These are phyloP conservation scores for Mylabris sibirica DNA, from an alignment of 2,888 invertebrate species.

Conservation along the genomic window DNA sequence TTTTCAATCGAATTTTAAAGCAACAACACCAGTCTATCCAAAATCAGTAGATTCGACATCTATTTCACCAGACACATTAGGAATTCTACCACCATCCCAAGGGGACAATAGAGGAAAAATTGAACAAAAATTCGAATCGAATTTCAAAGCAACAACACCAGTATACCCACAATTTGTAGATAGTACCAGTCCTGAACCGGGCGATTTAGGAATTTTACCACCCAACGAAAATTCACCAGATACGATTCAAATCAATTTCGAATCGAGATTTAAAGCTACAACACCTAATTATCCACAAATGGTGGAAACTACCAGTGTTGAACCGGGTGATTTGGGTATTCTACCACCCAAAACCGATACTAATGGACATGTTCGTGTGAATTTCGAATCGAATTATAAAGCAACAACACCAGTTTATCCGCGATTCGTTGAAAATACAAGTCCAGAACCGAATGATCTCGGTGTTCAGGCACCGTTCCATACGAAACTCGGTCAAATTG, in stretches of 20 bases:
- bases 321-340: conserved; percentile 40
- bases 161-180: conserved; percentile 50
- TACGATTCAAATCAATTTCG: conserved; percentile 37
- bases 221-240: conserved; percentile 32
- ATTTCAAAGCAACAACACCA: conserved; percentile 49
- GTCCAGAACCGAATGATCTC: conserved; percentile 36
- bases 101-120: too few species aligned
- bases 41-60: conserved; percentile 24
- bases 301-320: conserved; percentile 45
- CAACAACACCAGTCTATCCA: conserved; percentile 36
- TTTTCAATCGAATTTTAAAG: conserved; percentile 34
- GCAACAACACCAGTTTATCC: conserved; percentile 52
- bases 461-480: conserved; percentile 45
- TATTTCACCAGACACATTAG: conserved; percentile 18
- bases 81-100: conserved; percentile 19
- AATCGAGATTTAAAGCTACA: conserved; percentile 47
- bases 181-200: conserved; percentile 40
- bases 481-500: conserved; percentile 11
- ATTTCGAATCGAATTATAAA: conserved; percentile 45
- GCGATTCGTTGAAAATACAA: conserved; percentile 44
- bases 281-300: conserved; percentile 49
- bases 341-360: too few species aligned
- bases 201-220: conserved; percentile 40
- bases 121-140: conserved; percentile 1
- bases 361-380: too few species aligned